Base-by-base conservation (phyloP, 2,113 vertebrate species). In the Sclerurus mexicanus region DNA sequence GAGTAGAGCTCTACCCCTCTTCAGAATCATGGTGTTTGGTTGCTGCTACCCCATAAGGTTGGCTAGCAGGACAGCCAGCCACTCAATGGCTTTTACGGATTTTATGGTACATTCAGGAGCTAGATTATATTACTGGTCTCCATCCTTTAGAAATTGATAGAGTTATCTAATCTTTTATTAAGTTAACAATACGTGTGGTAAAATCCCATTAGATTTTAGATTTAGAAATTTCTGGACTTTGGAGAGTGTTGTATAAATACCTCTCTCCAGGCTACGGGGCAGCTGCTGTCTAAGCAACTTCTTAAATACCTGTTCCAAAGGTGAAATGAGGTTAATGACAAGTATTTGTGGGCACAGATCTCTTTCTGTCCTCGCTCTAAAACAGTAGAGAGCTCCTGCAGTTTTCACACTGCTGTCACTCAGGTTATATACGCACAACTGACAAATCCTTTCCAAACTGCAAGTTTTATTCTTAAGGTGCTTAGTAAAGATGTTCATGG, bases 101-200 rank as follows among this genome's bases (percentile, higher is more conserved):
- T 94, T 86, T 55, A 27, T 10, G 5, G 35, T 68, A 24, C 30
- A 27, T n/a, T 52, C 20, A 35, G 37, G 24, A 77, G 6, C 11
- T 16, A 40, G 14, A 28, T 67, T 68, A 40, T 11, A 20, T 73
- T 56, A 68, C 19, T 37, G 14, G 28, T 58, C 46, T 91, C 42
- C 7, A 6, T 62, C 33, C 42, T 60, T 66, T 56, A 77, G 37
- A 85, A 90, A 82, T 4, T 20, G 35, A 83, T 33, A 16, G 27
- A 47, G 9, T 79, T 33, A 90, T 23, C 12, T 52, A 69, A 10
- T 46, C 6, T 66, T 81, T 59, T 52, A 37, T 37, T 47, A 44
- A 17, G 4, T 37, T 82, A 80, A 39, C 27, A 73, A 66, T 14
- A 58, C 0, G 1, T 0, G 0, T 40, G 28, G 28, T 42, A 76